A percentile compares a stretch with the other conserved stretches of the same genome.
Conservation (phyloP, 1,140 invertebrate genomes). For the Heliothis subflexa region DNA sequence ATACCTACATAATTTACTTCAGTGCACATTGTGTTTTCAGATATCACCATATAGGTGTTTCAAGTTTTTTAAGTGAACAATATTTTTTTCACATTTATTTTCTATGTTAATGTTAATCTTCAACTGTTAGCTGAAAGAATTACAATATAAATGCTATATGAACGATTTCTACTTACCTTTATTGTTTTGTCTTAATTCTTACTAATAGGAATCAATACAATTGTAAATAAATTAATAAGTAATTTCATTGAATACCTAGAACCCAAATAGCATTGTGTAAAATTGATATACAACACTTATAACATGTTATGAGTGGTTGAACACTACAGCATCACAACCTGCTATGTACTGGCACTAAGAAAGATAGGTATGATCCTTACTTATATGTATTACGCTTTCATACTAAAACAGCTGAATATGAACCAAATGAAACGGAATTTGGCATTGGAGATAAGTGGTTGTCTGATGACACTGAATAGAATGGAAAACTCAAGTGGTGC, state of each 20-base stretch:
- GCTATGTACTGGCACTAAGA: too few relatives aligned
- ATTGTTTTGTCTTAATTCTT: constrained; percentile 21
- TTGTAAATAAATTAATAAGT: constrained; percentile 6
- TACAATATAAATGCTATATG: background rate
- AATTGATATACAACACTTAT: too few relatives aligned
- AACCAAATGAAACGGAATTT: too few relatives aligned
- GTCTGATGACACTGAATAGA: too few relatives aligned
- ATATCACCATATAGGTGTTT: background rate
- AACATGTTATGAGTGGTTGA: too few relatives aligned
- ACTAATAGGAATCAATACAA: constrained; percentile 25
- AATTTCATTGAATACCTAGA: background rate
- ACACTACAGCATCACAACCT: too few relatives aligned
- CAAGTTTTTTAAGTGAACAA: background rate
- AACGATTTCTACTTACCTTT: background rate
- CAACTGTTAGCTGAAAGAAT: background rate
- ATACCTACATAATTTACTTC: constrained; percentile 17
- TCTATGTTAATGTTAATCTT: background rate
- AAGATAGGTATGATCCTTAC: too few relatives aligned
- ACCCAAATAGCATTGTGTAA: background rate
- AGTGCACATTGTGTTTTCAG: constrained; percentile 26
- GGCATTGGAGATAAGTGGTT: too few relatives aligned
- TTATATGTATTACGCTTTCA: too few relatives aligned
- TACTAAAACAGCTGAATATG: too few relatives aligned
- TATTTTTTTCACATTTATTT: background rate
- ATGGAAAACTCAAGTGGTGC: too few relatives aligned